phyloP scores from a whole-genome alignment of 2,888 invertebrate species.

The Candidula unifasciata region DNA sequence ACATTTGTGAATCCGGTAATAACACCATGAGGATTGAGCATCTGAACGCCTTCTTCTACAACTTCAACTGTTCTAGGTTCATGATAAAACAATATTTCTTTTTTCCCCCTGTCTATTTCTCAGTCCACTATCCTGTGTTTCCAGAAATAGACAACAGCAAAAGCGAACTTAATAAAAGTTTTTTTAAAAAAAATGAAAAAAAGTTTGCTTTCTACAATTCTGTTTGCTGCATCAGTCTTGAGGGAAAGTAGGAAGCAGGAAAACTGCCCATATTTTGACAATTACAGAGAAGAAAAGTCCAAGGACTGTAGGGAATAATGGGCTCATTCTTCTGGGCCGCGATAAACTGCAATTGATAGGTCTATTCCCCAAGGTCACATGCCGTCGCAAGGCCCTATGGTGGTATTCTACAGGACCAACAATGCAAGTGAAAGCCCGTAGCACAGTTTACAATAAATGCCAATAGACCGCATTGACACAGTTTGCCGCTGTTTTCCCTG shows the following conservation, averaged over 20 bases:
- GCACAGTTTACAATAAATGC: constrained; percentile 9
- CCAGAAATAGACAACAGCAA: neutral
- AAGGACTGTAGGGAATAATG: too few species aligned
- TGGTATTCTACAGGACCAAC: neutral
- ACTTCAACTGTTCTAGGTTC: too few species aligned
- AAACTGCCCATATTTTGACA: neutral
- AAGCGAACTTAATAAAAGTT: neutral
- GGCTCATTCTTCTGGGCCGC: neutral
- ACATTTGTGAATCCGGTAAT: neutral
- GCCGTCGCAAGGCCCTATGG: neutral
- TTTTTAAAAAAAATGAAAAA: neutral
- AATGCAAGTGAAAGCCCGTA: neutral
- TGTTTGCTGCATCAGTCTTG: neutral
- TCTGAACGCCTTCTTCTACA: neutral
- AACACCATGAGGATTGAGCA: neutral
- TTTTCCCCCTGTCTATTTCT: too few species aligned
- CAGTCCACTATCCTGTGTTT: neutral
- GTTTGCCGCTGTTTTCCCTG: neutral
- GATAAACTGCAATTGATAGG: constrained; percentile 12
- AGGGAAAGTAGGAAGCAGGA: neutral
- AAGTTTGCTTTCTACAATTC: neutral
- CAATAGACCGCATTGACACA: neutral
- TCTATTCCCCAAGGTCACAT: neutral
- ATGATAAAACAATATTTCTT: too few species aligned
- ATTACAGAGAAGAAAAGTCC: neutral